Conservation (phyloP, 37 sponge, comb jelly and placozoan genomes). For the Ianthella basta region DNA sequence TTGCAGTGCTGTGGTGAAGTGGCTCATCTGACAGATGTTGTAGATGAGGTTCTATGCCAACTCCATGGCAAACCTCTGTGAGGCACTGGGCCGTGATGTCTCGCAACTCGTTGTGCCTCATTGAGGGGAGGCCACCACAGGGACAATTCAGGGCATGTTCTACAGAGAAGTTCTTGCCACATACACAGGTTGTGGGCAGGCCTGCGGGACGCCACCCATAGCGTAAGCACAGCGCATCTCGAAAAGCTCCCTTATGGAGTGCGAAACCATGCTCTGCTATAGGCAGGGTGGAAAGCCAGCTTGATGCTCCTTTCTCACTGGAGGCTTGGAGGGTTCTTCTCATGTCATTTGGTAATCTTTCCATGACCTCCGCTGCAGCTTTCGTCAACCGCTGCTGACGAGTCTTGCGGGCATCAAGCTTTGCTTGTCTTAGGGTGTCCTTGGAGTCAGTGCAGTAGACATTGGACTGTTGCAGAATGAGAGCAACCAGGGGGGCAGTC, state of each 20-base stretch:
- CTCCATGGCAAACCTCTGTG: not conserved
- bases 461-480: constrained; percentile 15
- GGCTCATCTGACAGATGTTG: not conserved
- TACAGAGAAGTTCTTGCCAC: not conserved
- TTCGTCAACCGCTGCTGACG: not conserved
- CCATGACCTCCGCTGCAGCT: not conserved
- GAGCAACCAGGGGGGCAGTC: constrained; percentile 3
- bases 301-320: constrained; percentile 1
- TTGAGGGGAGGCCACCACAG: not conserved
- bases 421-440: not conserved
- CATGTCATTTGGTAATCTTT: not conserved
- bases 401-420: not conserved
- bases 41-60: not conserved
- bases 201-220: constrained; percentile 1
- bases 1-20: not conserved
- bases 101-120: constrained; percentile 1
- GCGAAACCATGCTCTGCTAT: not conserved
- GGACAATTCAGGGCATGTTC: not conserved
- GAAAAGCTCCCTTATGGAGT: constrained; percentile 1
- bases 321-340: not conserved
- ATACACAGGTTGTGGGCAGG: not conserved
- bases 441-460: not conserved
- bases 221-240: not conserved
- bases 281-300: not conserved
- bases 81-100: not conserved